These are phyloP conservation scores for Platysternon megacephalum DNA, from an alignment of 2,113 vertebrate species.

Conservation along the genomic window DNA sequence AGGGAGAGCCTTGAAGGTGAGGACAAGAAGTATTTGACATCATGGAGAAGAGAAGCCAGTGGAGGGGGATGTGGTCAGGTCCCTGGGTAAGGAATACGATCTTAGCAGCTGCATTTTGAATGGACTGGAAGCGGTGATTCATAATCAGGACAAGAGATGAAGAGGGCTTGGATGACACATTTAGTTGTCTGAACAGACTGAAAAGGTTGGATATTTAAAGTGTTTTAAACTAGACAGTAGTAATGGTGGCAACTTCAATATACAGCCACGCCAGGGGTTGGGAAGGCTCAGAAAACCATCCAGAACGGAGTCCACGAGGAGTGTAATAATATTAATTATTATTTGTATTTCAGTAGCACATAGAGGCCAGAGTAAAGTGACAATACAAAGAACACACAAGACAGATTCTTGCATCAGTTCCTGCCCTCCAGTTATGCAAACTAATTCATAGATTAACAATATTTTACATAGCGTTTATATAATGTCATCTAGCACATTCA, in stretches of 20 bases:
- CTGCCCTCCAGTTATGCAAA: background rate
- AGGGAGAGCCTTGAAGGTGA: background rate
- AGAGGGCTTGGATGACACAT: background rate
- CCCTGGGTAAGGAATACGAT: accelerated
- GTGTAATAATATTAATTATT: background rate
- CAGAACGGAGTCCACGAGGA: background rate
- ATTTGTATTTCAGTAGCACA: accelerated
- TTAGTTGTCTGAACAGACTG: background rate
- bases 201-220: background rate
- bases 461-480: background rate
- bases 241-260: background rate
- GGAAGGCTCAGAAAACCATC: background rate
- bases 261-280: accelerated
- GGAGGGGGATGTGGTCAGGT: accelerated
- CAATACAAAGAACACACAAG: background rate
- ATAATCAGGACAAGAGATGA: accelerated
- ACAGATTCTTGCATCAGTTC: too few relatives aligned
- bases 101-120: background rate
- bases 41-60: background rate
- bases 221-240: background rate
- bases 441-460: background rate
- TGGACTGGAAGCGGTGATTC: background rate
- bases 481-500: background rate
- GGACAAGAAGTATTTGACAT: background rate
- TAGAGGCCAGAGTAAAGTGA: accelerated